Base-by-base conservation (phyloP, 2,797 vertebrate species). In the Spinus olivaceus region DNA sequence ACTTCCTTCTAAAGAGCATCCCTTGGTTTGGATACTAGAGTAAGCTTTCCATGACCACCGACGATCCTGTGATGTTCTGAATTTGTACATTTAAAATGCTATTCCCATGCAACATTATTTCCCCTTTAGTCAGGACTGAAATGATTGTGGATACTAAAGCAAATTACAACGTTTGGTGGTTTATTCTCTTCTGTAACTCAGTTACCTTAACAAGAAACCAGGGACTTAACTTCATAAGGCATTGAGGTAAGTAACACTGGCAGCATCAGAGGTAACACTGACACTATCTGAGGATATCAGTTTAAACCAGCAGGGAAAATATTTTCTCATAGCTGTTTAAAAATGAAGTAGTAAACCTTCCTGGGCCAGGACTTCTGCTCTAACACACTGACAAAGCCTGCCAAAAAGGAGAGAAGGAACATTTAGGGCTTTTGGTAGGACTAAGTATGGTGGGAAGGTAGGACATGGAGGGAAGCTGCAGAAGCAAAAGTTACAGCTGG, bases 1-100 rank as follows among this genome's bases (percentile, higher is more conserved):
- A 33, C 14, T 77, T 63, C 54, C 66, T 96, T 96, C 86, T 93
- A 37, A 94, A 95, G 44, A 90, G 49, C 66, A 37, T 53, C 47
- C 90, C 56, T 92, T 74, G 60, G 81, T 72, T 57, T 70, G 30
- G 53, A 22, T 60, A 57, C 64, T 59, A 37, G n/a, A 74, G 63
- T 65, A 85, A 93, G 54, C 53, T 88, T 81, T 93, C 77, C 63
- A 18, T 46, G 84, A 83, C 50, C 27, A 53, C 63, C 78, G 91
- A 19, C 11, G 3, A 54, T 35, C 71, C 81, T 65, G 50, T 61
- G 39, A 64, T 32, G 21, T 73, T 93, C 85, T 66, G 28, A 72
- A 71, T 73, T 73, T 72, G 25, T 76, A 24, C 10, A 33, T 56
- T 85, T 73, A 27, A 90, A 85, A 51, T 2, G 2, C 15, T 56